Base-by-base conservation (phyloP, 2,888 invertebrate genomes). In the Drosophila subquinaria region DNA sequence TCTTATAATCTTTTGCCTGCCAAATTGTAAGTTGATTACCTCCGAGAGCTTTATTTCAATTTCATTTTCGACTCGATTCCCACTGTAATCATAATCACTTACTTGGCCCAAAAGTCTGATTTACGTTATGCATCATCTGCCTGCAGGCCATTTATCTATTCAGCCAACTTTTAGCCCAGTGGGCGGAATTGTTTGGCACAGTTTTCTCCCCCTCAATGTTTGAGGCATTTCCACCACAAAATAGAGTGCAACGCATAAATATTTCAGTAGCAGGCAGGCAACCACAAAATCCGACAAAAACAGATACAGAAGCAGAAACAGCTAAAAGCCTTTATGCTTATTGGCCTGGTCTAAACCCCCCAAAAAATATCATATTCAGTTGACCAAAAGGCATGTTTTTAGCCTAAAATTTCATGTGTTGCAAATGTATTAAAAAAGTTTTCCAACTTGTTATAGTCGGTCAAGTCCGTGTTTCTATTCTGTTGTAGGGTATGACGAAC, bases 191-290 rank as follows among this genome's bases (percentile, higher is more conserved):
- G 42, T 10, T 42, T 42, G 10, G 3, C 33, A 27, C 17, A 17
- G 48, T 50, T 50, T 33, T n/a, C 9, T 4, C 10, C 33, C 17
- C 2, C 10, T 9, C 43, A 43, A 20, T 64, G 45, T 63, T 51
- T 50, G 4, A 52, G 52, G 27, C 76, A 45, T 13, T 20, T 55
- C 30, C 6, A 10, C 43, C 52, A 47, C 17, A 60, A 53, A 66
- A 52, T 36, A 38, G 57, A 52, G 55, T 57, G 62, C 36, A 71
- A 20, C 40, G 20, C 67, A 76, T 57, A 68, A 64, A 51, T 64
- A 55, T 57, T 63, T 67, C 50, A 56, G 17, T 47, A 38, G 17
- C 70, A n/a, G 50, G 15, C 53, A 43, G 15, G 64, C 35, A 45
- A 50, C 68, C 33, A 35, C 42, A 73, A 68, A 76, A 50, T 27